Evolutionary conservation across 2,113 vertebrate genomes (phyloP), one percentile per base, ranked within the genome.

Genomic region (Symphodus melops): DNA sequence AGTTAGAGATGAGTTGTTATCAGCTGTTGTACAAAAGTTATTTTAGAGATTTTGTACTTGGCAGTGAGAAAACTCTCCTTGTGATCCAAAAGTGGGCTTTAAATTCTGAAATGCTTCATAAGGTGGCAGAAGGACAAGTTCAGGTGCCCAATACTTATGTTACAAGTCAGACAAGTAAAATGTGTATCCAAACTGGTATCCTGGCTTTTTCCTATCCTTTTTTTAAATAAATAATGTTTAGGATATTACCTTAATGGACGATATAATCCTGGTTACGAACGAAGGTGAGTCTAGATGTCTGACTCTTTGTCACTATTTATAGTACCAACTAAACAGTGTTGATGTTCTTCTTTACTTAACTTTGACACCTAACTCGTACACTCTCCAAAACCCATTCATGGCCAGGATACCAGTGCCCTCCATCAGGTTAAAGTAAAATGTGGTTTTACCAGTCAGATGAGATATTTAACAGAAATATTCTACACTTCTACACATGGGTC

Each of bases 371-470:
- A 44, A 14, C 42, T 44, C 12, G 12, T 10, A 44, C 28, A 33
- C 28, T 33, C 13, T 4, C 11, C 11, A 44, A 44, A 44, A 10
- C 13, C 42, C 4, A 44, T 16, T 44, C 13, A 14, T 44, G 12
- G 12, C 42, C 11, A 14, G 11, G 2, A 44, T 14, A 14, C 13
- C 42, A 14, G 42, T 44, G 42, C 4, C 11, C 13, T 14, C 11
- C 11, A 41, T 9, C 7, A 36, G 1, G 8, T 41, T 21, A 28
- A 21, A 41, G 14, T 46, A 53, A 68, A 33, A 67, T 51, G 58
- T 61, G 66, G 58, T 20, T 25, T 41, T 9, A 49, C 78, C 28
- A 9, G 25, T 78, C 28, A 36, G 48, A 58, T 28, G 14, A 17
- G 60, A 23, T 20, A 4, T 51, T 44, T 54, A 13, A 13, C 5